Base-by-base conservation (phyloP, 2,888 invertebrate species). In the Chymomyza fuscimana region DNA sequence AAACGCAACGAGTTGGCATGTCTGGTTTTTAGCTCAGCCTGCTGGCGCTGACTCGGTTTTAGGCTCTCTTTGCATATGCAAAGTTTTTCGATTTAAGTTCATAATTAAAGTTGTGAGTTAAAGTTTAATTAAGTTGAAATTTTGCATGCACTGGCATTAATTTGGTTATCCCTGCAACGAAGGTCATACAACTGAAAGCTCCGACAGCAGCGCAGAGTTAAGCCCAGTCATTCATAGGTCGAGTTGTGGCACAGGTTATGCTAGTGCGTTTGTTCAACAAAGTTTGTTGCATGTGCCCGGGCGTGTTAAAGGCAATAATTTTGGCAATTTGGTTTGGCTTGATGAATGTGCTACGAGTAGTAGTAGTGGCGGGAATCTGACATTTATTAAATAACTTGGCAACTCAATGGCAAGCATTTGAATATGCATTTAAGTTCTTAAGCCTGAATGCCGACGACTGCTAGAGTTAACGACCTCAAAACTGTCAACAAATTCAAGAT, bases 41-140 rank as follows among this genome's bases (percentile, higher is more conserved):
- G 52, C 52, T 54, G 52, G 16, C 52, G 29, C 58, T 58, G 10
- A 46, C 12, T 46, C 12, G 12, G 40, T 46, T 46, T 46, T 12
- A 12, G 40, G 32, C 32, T 32, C 40, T 46, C 12, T 12, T 7
- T 76, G 80, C 76, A 80, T 76, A 73, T 67, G 72, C 71, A 85
- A 85, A 85, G 88, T 85, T 85, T 85, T 85, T 85, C 88, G 82
- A 85, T 85, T 85, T 84, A 86, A 85, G 84, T 85, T 85, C 88
- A 88, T 85, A 85, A 85, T 88, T 85, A 85, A 85, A 88, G 88
- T 75, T 73, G 71, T 73, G 69, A 65, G 52, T 46, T 46, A 78
- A 88, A 86, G 80, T 86, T 88, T 84, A 86, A 87, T 84, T 88
- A 81, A 79, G 84, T 83, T 84, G 74, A 87, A 79, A 87, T 86